Evolutionary conservation across 2,888 invertebrate genomes (phyloP), one percentile per base, ranked within the genome.

Genomic region (Acronicta aceris): DNA sequence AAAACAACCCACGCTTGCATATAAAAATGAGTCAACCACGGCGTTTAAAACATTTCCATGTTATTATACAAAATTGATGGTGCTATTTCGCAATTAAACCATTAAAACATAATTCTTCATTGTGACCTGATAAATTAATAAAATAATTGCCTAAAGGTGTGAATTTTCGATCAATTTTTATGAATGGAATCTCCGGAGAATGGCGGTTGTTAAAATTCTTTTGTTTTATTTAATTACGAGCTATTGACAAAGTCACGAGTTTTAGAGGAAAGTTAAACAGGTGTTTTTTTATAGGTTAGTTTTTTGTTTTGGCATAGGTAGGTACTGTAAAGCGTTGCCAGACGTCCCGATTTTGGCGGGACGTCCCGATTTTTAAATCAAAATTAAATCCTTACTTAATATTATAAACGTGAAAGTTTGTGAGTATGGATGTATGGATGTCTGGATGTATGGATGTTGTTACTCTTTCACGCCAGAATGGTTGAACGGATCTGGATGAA

Each of bases 141-240:
- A 45, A 63, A 75, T 78, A 78, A 78, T 76, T 64, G 67, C 10
- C 12, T 15, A 15, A 57, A 78, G 62, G 78, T 77, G 71, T 76
- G 74, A 76, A 74, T 66, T 72, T 72, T 27, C 57, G 59, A 56
- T 54, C 57, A 74, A 74, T 33, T 75, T 65, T 77, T 65, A 66
- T 73, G 65, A 75, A 73, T 75, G 72, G n/a, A n/a, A n/a, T n/a
- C 13, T 16, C 1, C 4, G 15, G 45, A 53, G 42, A 57, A 49
- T 58, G 41, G 67, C 48, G 17, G 46, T 70, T 58, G 57, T 62
- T 71, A 55, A 64, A 59, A 60, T 65, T 60, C 59, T 57, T 50
- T 57, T 30, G 42, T 55, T 65, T 43, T 48, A 12, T 43, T 55
- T 67, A 58, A 71, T 71, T 60, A 30, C 62, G 41, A 45, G 36